Evolutionary conservation across 2,113 vertebrate species (phyloP).

Genomic region (Mungos mungo): DNA sequence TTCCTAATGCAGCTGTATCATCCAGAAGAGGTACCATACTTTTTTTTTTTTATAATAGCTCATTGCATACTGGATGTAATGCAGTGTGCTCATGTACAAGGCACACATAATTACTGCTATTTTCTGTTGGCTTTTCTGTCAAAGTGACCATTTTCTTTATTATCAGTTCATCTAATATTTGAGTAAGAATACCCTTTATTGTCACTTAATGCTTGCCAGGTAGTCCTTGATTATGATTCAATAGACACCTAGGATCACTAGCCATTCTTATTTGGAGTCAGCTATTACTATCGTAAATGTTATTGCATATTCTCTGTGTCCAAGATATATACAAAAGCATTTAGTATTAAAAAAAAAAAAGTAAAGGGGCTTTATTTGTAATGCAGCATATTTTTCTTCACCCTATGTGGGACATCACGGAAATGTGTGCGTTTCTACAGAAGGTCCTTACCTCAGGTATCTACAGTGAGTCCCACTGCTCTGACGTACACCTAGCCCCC

Average conservation of each 20-base stretch:
- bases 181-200: conserved; percentile 65
- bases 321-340: conserved; percentile 16
- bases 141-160: conserved; percentile 64
- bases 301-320: neutral
- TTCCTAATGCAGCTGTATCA: conserved; percentile 32
- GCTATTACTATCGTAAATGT: conserved; percentile 56
- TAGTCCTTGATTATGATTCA: conserved; percentile 67
- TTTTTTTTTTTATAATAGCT: conserved; percentile 7
- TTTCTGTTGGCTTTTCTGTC: conserved; percentile 67
- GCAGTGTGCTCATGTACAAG: neutral
- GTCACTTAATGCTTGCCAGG: conserved; percentile 62
- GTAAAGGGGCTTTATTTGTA: neutral
- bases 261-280: conserved; percentile 28
- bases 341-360: neutral
- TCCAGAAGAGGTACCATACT: conserved; percentile 22
- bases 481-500: neutral
- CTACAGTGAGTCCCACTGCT: neutral
- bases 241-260: conserved; percentile 40
- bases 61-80: neutral
- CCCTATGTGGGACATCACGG: neutral
- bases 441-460: conserved; percentile 27
- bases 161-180: conserved; percentile 66
- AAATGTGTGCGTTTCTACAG: neutral
- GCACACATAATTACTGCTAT: conserved; percentile 54
- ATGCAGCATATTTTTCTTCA: neutral